Evolutionary conservation across 2,113 vertebrate genomes (phyloP), one percentile per base, ranked within the genome.

Genomic region (Propithecus coquereli): DNA sequence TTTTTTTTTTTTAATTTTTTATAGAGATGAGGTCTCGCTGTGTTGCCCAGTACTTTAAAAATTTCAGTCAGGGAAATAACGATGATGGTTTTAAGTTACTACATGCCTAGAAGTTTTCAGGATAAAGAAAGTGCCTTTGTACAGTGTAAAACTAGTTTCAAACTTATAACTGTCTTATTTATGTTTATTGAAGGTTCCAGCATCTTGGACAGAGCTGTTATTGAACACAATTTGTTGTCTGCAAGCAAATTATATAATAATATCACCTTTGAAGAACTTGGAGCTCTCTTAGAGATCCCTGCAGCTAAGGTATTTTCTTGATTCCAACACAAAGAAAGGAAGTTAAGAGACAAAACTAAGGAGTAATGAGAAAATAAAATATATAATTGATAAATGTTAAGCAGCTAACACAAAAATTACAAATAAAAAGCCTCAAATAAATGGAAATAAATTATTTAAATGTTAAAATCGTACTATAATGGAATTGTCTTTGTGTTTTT

Each of bases 171-270:
- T 68, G 11, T 65, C 63, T 87, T 66, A 43, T 96, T 40, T 94
- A 66, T 71, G 65, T 81, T 91, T 45, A 82, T 76, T 63, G 71
- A 97, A 99, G 99, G 99, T 97, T 99, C 99, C 86, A 99, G 99
- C 98, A 99, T 99, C 96, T 98, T 99, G 52, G 99, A 99, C 98
- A 99, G 99, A 99, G 99, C 99, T 59, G 99, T 99, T 94, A 99
- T 99, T 96, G 99, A 99, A 93, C 99, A 99, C 98, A 99, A 99
- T 97, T 99, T 99, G 45, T 97, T 99, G 25, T 99, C 99, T 94
- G 99, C 99, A 12, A 99, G 99, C 98, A 99, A 99, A 98, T 99
- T 99, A 45, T 99, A 99, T 98, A 99, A 99, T 98, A 99, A 99
- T 97, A 99, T 99, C 96, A 99, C 99, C 2, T 99, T 99, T 97